Evolutionary conservation across 2,888 invertebrate species (phyloP).

Genomic region (Coenonympha glycerion): DNA sequence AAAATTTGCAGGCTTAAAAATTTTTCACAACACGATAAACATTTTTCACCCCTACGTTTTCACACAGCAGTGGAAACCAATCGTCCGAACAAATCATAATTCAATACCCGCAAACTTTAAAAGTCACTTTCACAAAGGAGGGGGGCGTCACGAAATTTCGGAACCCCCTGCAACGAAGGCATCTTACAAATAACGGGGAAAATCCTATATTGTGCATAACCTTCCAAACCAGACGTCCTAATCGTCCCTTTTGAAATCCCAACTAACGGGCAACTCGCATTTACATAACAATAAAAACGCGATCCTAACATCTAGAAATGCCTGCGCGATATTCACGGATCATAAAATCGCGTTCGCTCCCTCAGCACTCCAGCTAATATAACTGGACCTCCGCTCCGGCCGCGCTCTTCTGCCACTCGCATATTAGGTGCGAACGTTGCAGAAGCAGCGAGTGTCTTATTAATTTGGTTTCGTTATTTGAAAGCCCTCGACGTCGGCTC

Average conservation of each 20-base stretch:
- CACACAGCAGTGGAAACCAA: slow-evolving; percentile 42
- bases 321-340: slow-evolving; percentile 74
- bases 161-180: slow-evolving; percentile 46
- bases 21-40: background rate
- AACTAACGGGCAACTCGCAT: slow-evolving; percentile 75
- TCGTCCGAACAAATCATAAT: slow-evolving; percentile 55
- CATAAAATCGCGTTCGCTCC: slow-evolving; percentile 69
- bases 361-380: slow-evolving; percentile 58
- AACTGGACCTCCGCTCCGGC: slow-evolving; percentile 54
- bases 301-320: slow-evolving; percentile 75
- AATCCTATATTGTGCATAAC: slow-evolving; percentile 63
- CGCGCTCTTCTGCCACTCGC: slow-evolving; percentile 36
- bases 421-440: slow-evolving; percentile 39
- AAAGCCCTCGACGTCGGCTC: slow-evolving; percentile 48
- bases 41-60: slow-evolving; percentile 5
- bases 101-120: slow-evolving; percentile 56
- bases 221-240: slow-evolving; percentile 75
- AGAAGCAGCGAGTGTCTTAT: slow-evolving; percentile 43
- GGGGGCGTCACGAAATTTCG: slow-evolving; percentile 49
- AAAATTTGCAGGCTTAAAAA: background rate
- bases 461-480: slow-evolving; percentile 51
- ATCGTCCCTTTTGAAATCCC: slow-evolving; percentile 75
- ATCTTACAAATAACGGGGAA: slow-evolving; percentile 66
- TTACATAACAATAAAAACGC: slow-evolving; percentile 77
- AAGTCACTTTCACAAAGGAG: slow-evolving; percentile 53